phyloP scores from a whole-genome alignment of 2,797 vertebrate genomes.

The Crocodylus rhombifer region DNA sequence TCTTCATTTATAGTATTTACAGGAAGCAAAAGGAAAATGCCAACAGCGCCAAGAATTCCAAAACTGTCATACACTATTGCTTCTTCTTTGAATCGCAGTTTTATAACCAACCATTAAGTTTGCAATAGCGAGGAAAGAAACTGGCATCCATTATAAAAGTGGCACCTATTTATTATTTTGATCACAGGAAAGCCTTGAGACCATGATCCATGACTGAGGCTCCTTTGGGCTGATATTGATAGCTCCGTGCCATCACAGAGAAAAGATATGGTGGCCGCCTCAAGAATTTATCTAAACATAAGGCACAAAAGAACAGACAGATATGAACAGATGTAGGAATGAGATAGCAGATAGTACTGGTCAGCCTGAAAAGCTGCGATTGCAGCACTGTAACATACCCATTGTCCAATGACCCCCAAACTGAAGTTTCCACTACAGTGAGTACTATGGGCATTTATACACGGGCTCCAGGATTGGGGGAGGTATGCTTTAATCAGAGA shows the following conservation, averaged over 20 bases:
- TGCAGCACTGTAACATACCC: fast-evolving
- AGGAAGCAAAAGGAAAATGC: no score
- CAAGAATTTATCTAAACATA: neutral
- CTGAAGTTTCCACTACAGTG: neutral
- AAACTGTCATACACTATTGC: neutral
- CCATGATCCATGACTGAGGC: neutral
- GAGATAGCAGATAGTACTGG: no score
- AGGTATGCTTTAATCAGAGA: no score
- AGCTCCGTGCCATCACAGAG: no score
- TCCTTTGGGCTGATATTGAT: no score
- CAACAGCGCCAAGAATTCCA: neutral
- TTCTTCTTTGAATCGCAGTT: fast-evolving
- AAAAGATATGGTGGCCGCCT: neutral
- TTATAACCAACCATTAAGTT: fast-evolving
- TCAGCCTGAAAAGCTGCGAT: fast-evolving
- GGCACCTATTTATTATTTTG: no score
- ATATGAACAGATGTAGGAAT: neutral
- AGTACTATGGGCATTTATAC: neutral
- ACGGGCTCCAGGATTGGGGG: no score
- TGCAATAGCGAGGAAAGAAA: neutral
- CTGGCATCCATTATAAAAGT: neutral
- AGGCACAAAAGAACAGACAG: neutral
- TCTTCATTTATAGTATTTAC: neutral
- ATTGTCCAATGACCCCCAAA: fast-evolving
- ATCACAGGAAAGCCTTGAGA: fast-evolving